Base-by-base conservation (phyloP, 2,113 vertebrate genomes). In the Crypturellus undulatus region DNA sequence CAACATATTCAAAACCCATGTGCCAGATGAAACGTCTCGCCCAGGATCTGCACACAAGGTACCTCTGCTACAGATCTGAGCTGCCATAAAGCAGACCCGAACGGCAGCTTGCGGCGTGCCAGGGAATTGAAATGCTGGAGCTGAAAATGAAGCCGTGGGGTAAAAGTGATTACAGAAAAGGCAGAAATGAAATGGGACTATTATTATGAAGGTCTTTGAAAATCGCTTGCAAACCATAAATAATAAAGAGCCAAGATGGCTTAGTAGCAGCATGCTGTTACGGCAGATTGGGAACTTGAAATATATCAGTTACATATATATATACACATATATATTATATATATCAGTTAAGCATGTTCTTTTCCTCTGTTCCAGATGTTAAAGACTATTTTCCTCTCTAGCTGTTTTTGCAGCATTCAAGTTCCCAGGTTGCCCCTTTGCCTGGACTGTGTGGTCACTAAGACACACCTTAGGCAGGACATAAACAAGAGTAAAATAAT, bases 211-310 rank as follows among this genome's bases (percentile, higher is more conserved):
- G 14, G 42, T 69, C 56, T 30, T 78, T 54, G 42, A 90, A 91
- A 93, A 87, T 54, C 80, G 51, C 76, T 81, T 63, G 56, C 71
- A 84, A 52, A 30, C 6, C n/a, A 64, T 81, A 79, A 71, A 87
- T 75, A 52, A 71, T 36, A 69, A 87, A 76, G 75, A 86, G 59
- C 6, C 49, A 40, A 69, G 89, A 56, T 81, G 56, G 58, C 32
- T 82, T 13, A 84, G 34, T 68, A 86, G 87, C 9, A 90, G n/a
- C 12, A 12, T 9, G 32, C 16, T 43, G 24, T n/a, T 72, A 51
- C 28, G 83, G 64, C 65, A 1, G 24, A 65, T 54, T 75, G 36
- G 89, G 65, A 93, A 75, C 56, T 90, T 81, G 32, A 81, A 70
- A n/a, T 16, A 3, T 34, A 26, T 59, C 32, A 62, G 26, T 58